Conservation (phyloP, 2,888 invertebrate genomes). For the Leptothorax acervorum region DNA sequence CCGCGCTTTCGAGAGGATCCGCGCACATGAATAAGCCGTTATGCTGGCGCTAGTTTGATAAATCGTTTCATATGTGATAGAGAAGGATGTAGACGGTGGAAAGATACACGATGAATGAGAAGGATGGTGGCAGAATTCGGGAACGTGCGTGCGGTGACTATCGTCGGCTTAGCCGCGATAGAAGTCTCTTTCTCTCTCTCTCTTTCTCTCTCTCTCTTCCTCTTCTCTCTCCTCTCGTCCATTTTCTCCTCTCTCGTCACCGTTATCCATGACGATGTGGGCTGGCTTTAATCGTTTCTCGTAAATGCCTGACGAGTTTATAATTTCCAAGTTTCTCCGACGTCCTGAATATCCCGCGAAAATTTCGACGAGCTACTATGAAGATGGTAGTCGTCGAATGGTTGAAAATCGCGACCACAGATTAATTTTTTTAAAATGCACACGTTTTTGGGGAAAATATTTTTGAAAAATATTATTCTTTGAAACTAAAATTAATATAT, state of each 20-base stretch:
- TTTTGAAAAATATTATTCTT: neutral
- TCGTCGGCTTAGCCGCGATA: slow-evolving; percentile 76
- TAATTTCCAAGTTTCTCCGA: slow-evolving; percentile 78
- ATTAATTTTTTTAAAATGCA: slow-evolving; percentile 45
- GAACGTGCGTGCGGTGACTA: slow-evolving; percentile 78
- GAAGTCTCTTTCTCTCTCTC: slow-evolving; percentile 66
- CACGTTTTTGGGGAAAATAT: neutral
- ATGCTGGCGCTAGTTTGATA: slow-evolving; percentile 80
- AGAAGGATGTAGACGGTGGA: slow-evolving; percentile 33
- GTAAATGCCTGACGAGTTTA: slow-evolving; percentile 81
- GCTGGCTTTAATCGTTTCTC: slow-evolving; percentile 78
- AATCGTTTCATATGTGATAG: slow-evolving; percentile 75
- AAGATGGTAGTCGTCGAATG: slow-evolving; percentile 45
- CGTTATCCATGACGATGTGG: slow-evolving; percentile 63
- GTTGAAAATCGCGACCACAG: slow-evolving; percentile 58
- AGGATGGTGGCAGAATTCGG: slow-evolving; percentile 55
- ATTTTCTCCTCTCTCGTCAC: slow-evolving; percentile 58
- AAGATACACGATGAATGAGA: slow-evolving; percentile 42
- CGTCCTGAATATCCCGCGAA: slow-evolving; percentile 69
- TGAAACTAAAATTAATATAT: neutral
- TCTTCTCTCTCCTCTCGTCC: slow-evolving; percentile 35
- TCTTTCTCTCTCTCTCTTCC: slow-evolving; percentile 24
- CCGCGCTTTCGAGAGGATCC: slow-evolving; percentile 71
- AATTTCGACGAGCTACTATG: slow-evolving; percentile 65
- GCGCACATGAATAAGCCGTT: slow-evolving; percentile 83